Base-by-base conservation (phyloP, 2,113 vertebrate species). In the Cyrtonyx montezumae region DNA sequence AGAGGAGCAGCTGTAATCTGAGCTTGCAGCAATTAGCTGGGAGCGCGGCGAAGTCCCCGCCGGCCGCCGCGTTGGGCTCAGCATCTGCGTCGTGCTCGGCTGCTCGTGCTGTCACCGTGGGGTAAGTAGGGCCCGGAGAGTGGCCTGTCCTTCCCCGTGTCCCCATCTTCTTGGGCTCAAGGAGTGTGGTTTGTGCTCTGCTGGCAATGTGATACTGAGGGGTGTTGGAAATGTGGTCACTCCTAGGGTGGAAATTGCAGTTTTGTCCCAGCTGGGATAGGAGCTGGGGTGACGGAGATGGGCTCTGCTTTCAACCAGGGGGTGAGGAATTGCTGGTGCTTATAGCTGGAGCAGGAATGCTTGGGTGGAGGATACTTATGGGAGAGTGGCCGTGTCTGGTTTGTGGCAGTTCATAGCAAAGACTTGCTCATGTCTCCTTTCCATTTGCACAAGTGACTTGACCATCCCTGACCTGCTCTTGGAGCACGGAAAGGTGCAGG, bases 1-100 rank as follows among this genome's bases (percentile, higher is more conserved):
- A 93, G 90, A 74, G 51, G 82, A 49, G 68, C 49, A 43, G 71
- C 76, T 96, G 95, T 94, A 96, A 96, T 36, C 56, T 45, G 96
- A 96, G 93, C 96, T 80, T 1, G 6, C 21, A 82, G 76, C 69
- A 49, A 80, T 93, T 74, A 88, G 85, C 68, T 83, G 28, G 91
- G 66, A 61, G 83, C 67, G 12, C 58, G 2, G 79, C 76, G 5
- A 78, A 90, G 76, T 43, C 88, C 71, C 88, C 3, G 5, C 66
- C 2, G 3, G 43, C 69, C 13, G 1, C 61, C 7, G 61, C 25
- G 37, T 63, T 3, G 37, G 61, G 61, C 37, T 63, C 61, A 63
- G 61, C 61, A 70, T 70, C 25, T 28, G 46, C 46, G n/a, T 48
- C 45, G 22, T 36, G 45, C 22, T 25, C 11, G n/a, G 46, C 16